phyloP scores from a whole-genome alignment of 2,113 vertebrate species.

The Narcine bancroftii region DNA sequence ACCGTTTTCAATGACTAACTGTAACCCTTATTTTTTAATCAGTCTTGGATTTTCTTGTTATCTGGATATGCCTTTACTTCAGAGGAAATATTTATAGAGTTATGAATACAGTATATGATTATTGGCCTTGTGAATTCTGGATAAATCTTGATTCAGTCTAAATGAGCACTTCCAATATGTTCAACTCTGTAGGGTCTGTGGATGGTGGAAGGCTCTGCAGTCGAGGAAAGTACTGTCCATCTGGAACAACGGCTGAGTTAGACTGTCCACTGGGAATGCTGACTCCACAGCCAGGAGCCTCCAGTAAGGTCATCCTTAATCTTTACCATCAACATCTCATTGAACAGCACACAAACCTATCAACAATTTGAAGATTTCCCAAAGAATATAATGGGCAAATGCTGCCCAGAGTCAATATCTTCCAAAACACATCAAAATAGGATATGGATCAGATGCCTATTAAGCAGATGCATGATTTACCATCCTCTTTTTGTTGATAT shows the following conservation, averaged over 20 bases:
- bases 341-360: not conserved
- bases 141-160: not conserved
- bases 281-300: slow-evolving; percentile 63
- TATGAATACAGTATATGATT: not conserved
- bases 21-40: not conserved
- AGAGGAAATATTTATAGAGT: not conserved
- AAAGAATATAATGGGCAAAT: not conserved
- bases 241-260: slow-evolving; percentile 59
- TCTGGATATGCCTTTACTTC: not conserved
- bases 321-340: not conserved
- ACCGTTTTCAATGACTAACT: not conserved
- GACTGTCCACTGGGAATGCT: slow-evolving; percentile 64
- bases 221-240: slow-evolving; percentile 65
- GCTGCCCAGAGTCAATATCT: no score
- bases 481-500: no score
- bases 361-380: not conserved
- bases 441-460: no score
- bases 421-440: no score
- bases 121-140: not conserved
- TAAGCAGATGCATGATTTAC: no score
- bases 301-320: slow-evolving; percentile 50
- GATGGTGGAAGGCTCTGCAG: slow-evolving; percentile 63
- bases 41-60: not conserved
- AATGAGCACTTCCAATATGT: not conserved
- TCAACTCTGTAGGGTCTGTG: slow-evolving; percentile 51